Evolutionary conservation across 2,888 invertebrate genomes (phyloP).

Genomic region (Platerodrilus igneus): DNA sequence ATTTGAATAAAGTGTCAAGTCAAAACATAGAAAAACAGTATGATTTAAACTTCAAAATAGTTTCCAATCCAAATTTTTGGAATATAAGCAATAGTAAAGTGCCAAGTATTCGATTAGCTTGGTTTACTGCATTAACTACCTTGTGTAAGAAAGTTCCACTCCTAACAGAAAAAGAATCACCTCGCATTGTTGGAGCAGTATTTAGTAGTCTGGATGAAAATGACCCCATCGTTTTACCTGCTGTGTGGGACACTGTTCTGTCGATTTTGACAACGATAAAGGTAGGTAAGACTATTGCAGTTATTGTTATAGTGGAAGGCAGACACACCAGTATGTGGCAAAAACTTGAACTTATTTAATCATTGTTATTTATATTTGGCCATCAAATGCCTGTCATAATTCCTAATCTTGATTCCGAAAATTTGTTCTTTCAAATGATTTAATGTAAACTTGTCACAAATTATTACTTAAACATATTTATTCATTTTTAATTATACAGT

Average conservation of each 20-base stretch:
- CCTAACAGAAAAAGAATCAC: constrained; percentile 53
- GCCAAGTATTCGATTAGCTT: constrained; percentile 55
- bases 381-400: too few relatives aligned
- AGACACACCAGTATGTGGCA: neutral
- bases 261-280: constrained; percentile 55
- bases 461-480: too few relatives aligned
- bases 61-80: constrained; percentile 67
- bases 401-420: too few relatives aligned
- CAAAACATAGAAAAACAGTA: constrained; percentile 49
- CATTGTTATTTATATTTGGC: too few relatives aligned
- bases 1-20: constrained; percentile 54
- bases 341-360: neutral
- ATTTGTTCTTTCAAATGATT: too few relatives aligned
- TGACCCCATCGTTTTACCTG: constrained; percentile 61
- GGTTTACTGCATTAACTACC: constrained; percentile 62
- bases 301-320: too few relatives aligned
- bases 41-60: constrained; percentile 51
- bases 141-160: constrained; percentile 56
- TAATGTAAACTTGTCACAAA: too few relatives aligned
- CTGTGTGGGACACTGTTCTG: constrained; percentile 72
- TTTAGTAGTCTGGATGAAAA: constrained; percentile 64
- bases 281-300: constrained; percentile 40
- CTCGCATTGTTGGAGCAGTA: constrained; percentile 54
- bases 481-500: too few relatives aligned
- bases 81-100: constrained; percentile 58